Evolutionary conservation across 1,140 invertebrate genomes (phyloP).

Genomic region (Ips typographus): DNA sequence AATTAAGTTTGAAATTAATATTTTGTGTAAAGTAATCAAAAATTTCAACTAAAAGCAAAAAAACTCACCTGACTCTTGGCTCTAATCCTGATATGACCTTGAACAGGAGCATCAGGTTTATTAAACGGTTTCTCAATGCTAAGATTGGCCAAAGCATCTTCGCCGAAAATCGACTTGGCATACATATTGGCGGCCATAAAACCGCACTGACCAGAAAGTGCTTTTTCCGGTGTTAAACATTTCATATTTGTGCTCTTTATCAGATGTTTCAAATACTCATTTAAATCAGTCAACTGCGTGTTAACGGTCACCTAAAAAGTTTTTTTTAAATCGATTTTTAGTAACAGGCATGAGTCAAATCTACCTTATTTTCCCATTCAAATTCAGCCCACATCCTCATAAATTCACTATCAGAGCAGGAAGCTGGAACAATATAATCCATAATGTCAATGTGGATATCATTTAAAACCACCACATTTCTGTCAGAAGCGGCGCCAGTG

Average conservation of each 20-base stretch:
- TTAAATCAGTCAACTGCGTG: constrained; percentile 89
- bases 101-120: constrained; percentile 84
- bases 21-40: neutral
- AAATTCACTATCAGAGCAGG: constrained; percentile 94
- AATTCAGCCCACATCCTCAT: constrained; percentile 99
- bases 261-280: constrained; percentile 91
- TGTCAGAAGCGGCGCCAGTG: constrained; percentile 86
- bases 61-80: constrained; percentile 90
- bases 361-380: constrained; percentile 99
- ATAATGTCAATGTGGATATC: constrained; percentile 99
- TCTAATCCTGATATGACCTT: constrained; percentile 94
- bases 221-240: constrained; percentile 95
- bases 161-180: constrained; percentile 98
- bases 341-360: neutral
- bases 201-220: constrained; percentile 92
- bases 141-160: constrained; percentile 97
- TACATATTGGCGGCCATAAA: constrained; percentile 99
- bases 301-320: constrained; percentile 75
- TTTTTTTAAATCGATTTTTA: neutral
- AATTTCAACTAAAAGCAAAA: neutral
- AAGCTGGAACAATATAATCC: constrained; percentile 99
- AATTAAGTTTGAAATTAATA: neutral
- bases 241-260: constrained; percentile 98
- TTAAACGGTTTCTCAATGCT: constrained; percentile 95
- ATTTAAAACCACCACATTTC: constrained; percentile 97